Evolutionary conservation across 2,113 vertebrate species (phyloP), one percentile per base, ranked within the genome.

Genomic region (Pholis gunnellus): DNA sequence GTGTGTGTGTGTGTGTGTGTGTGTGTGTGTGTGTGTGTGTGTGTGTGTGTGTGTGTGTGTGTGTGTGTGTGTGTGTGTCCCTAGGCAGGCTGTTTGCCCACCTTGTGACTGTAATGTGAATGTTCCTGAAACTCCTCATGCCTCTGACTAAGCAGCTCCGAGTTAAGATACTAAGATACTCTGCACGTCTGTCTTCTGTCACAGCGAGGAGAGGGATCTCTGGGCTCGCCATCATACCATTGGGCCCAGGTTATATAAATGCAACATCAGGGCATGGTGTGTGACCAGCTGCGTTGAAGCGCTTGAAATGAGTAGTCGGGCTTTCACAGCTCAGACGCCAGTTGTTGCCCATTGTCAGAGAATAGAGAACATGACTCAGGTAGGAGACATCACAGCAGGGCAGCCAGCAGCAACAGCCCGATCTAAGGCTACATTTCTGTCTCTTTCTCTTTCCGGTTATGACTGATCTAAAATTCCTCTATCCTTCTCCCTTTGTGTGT

Each of bases 301-400:
- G 9, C n/a, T n/a, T n/a, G n/a, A n/a, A n/a, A n/a, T n/a, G n/a
- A n/a, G n/a, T n/a, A n/a, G n/a, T 65, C 65, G 20, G 59, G 75
- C 66, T 81, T 36, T 70, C n/a, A 8, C 25, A 40, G 42, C 59
- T 78, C 42, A 50, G 40, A 36, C 2, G 27, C 18, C n/a, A 9
- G 9, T 56, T 71, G 25, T 48, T 44, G 57, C 11, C 57, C 10
- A 18, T 66, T 64, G 57, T 54, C 71, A 42, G 59, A 13, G 72
- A 48, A 9, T 20, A 84, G 64, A 75, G 64, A 40, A 69, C 46
- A 50, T 83, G 81, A 81, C 14, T 44, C 67, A 65, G 59, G 68
- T 67, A 56, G 68, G 64, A 78, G 61, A 77, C 64, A 73, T 54
- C 63, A 34, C 64, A 76, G 52, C 65, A 61, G n/a, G 56, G 20